phyloP scores from a whole-genome alignment of 2,888 invertebrate species.

The Argyresthia albistria region DNA sequence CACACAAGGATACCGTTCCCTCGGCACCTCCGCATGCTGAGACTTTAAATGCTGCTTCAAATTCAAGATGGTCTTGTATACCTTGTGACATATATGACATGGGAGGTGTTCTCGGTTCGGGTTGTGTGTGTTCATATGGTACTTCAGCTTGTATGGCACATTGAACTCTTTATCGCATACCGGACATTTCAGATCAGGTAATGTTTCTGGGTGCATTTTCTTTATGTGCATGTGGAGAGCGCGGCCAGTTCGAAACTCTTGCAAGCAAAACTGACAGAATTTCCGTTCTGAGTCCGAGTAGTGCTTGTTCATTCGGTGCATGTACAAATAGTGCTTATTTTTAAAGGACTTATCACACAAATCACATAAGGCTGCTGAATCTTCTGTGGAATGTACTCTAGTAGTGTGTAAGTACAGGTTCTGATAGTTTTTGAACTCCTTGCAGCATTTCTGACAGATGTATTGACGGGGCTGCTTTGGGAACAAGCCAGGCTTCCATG shows the following conservation, averaged over 20 bases:
- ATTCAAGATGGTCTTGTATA: conserved; percentile 50
- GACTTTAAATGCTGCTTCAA: conserved; percentile 49
- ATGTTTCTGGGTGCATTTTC: conserved; percentile 44
- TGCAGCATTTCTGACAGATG: conserved; percentile 53
- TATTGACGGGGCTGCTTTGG: conserved; percentile 44
- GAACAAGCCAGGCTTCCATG: conserved; percentile 53
- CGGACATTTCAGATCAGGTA: conserved; percentile 53
- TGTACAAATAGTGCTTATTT: conserved; percentile 61
- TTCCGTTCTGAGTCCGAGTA: conserved; percentile 58
- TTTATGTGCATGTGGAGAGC: conserved; percentile 58
- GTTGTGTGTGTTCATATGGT: conserved; percentile 45
- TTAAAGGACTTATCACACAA: conserved; percentile 59
- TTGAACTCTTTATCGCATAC: conserved; percentile 52
- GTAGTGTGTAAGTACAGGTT: conserved; percentile 56
- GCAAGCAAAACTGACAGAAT: conserved; percentile 55
- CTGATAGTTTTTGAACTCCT: conserved; percentile 62
- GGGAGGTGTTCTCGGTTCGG: conserved; percentile 45
- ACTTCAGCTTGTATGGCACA: conserved; percentile 51
- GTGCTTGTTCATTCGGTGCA: conserved; percentile 64
- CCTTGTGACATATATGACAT: conserved; percentile 48
- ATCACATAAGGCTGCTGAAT: conserved; percentile 51
- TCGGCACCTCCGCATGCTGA: conserved; percentile 42
- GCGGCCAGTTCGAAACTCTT: conserved; percentile 50
- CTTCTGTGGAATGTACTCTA: conserved; percentile 53
- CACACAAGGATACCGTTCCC: conserved; percentile 47